Evolutionary conservation across 2,888 invertebrate species (phyloP).

Genomic region (Synergus laeviventris): DNA sequence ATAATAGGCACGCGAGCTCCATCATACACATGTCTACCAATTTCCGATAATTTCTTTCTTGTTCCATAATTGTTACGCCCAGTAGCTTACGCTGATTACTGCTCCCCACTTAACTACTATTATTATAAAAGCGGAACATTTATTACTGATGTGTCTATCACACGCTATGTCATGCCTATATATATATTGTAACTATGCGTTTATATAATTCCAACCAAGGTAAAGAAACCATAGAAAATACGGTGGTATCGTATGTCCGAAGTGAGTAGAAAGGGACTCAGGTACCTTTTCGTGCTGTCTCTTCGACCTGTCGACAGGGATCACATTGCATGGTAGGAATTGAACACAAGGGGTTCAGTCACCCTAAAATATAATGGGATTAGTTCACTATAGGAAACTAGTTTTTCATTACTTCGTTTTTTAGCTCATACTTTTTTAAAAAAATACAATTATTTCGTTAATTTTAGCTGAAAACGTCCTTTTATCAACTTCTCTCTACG

Average conservation of each 20-base stretch:
- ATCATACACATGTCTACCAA: neutral
- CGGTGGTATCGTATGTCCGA: constrained; percentile 10
- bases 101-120: neutral
- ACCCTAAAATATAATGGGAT: neutral
- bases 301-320: constrained; percentile 3
- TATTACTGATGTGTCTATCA: neutral
- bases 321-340: constrained; percentile 8
- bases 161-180: neutral
- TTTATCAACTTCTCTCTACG: neutral
- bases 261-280: neutral
- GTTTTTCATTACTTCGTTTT: neutral
- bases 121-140: neutral
- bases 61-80: neutral
- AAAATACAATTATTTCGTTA: neutral
- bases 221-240: constrained; percentile 36
- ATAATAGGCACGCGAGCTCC: constrained; percentile 12
- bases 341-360: neutral
- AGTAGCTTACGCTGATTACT: neutral
- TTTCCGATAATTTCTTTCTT: constrained; percentile 5
- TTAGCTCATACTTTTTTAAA: neutral
- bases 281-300: neutral
- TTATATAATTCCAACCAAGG: neutral
- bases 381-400: neutral
- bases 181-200: neutral
- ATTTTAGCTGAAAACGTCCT: neutral